These are phyloP conservation scores for Melanotaenia pygmaea DNA, from an alignment of 2,797 vertebrate genomes.

Conservation along the genomic window DNA sequence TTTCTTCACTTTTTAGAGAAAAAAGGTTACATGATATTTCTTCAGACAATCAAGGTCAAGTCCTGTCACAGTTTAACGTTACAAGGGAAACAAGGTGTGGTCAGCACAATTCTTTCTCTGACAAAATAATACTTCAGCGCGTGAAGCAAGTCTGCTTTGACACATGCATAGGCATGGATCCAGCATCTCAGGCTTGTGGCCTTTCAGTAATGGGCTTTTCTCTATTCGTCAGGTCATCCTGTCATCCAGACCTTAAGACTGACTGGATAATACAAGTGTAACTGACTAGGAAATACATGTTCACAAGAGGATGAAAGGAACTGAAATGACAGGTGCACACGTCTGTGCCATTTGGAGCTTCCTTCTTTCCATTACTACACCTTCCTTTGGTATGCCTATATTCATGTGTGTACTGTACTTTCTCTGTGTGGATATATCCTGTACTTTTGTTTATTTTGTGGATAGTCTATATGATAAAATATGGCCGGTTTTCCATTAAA, in stretches of 20 bases:
- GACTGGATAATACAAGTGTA: slow-evolving; percentile 26
- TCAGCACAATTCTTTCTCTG: slow-evolving; percentile 39
- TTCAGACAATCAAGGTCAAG: background rate
- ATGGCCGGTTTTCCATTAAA: background rate
- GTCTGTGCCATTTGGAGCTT: slow-evolving; percentile 17
- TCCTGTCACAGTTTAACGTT: slow-evolving; percentile 12
- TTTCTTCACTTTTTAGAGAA: background rate
- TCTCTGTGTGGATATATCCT: background rate
- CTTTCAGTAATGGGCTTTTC: slow-evolving; percentile 24
- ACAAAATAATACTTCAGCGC: slow-evolving; percentile 45
- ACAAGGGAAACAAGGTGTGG: slow-evolving; percentile 1
- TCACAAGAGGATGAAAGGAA: slow-evolving; percentile 38
- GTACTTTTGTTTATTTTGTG: background rate
- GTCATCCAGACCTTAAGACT: slow-evolving; percentile 37
- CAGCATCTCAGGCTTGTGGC: slow-evolving; percentile 16
- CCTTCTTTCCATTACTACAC: slow-evolving; percentile 23
- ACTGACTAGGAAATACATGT: slow-evolving; percentile 37
- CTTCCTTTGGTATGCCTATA: slow-evolving; percentile 5
- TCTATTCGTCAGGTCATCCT: slow-evolving; percentile 38
- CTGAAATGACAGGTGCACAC: slow-evolving; percentile 56
- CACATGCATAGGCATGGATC: slow-evolving; percentile 12
- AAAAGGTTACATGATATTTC: background rate
- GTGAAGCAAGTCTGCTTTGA: slow-evolving; percentile 30
- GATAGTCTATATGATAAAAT: background rate
- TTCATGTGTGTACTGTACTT: background rate